These are phyloP conservation scores for Cuculus canorus DNA, from an alignment of 2,797 vertebrate genomes.

Conservation along the genomic window DNA sequence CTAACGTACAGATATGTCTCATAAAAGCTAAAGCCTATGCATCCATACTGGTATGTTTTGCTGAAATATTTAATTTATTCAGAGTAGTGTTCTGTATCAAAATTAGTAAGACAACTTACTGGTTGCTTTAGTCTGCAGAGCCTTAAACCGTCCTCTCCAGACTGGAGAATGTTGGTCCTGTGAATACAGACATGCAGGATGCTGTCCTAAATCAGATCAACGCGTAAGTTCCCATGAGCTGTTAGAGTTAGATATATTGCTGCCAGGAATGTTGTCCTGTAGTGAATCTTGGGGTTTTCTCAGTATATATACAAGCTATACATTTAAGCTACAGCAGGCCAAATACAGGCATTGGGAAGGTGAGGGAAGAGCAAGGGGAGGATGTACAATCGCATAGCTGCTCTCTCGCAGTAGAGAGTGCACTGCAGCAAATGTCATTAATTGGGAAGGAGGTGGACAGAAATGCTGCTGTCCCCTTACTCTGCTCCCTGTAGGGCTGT, in stretches of 20 bases:
- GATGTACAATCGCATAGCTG: background rate
- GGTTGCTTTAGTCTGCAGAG: background rate
- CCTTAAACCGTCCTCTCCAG: background rate
- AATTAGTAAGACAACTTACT: background rate
- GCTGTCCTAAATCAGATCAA: background rate
- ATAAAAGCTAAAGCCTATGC: background rate
- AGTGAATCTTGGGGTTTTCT: background rate
- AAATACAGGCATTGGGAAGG: background rate
- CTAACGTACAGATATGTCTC: background rate
- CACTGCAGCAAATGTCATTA: background rate
- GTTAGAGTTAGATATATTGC: background rate
- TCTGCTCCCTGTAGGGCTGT: background rate
- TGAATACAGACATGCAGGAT: background rate
- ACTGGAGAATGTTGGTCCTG: background rate
- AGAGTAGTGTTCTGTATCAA: background rate
- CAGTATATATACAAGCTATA: fast-evolving
- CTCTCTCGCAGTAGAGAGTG: background rate
- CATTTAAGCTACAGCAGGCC: background rate
- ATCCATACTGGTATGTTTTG: background rate
- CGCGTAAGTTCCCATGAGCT: background rate
- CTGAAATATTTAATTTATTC: background rate
- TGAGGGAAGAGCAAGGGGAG: background rate
- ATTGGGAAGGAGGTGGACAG: background rate
- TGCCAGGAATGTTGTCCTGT: background rate
- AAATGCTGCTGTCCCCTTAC: background rate